Conservation (phyloP, 2,113 vertebrate genomes). For the Albula goreensis region DNA sequence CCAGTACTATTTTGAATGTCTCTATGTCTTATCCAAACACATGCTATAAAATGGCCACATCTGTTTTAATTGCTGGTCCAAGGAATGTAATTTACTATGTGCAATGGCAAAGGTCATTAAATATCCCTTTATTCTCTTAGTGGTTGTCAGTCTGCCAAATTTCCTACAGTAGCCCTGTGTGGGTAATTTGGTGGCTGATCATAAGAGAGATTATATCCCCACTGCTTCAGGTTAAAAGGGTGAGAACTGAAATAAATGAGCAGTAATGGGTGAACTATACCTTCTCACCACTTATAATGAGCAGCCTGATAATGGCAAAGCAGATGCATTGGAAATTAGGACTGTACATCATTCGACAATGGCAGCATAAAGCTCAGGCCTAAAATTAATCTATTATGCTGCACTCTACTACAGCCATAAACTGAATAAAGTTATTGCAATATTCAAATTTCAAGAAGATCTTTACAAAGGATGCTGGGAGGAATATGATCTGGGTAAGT, state of each 20-base stretch:
- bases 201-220: background rate
- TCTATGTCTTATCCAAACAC: background rate
- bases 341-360: background rate
- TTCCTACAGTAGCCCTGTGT: background rate
- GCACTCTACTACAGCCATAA: background rate
- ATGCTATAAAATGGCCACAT: background rate
- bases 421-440: background rate
- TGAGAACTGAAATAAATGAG: too few species aligned
- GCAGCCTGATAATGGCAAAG: too few species aligned
- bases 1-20: too few species aligned
- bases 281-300: too few species aligned
- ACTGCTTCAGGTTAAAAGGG: too few species aligned
- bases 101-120: background rate
- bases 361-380: background rate
- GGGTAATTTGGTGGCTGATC: background rate
- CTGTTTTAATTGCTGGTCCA: background rate
- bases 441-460: slow-evolving; percentile 18
- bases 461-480: slow-evolving; percentile 5
- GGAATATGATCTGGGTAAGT: slow-evolving; percentile 14
- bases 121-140: background rate
- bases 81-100: background rate
- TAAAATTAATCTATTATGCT: background rate
- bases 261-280: too few species aligned
- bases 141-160: background rate
- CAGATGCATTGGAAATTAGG: background rate